phyloP scores from a whole-genome alignment of 2,888 invertebrate genomes.

The Protodeltote pygarga region DNA sequence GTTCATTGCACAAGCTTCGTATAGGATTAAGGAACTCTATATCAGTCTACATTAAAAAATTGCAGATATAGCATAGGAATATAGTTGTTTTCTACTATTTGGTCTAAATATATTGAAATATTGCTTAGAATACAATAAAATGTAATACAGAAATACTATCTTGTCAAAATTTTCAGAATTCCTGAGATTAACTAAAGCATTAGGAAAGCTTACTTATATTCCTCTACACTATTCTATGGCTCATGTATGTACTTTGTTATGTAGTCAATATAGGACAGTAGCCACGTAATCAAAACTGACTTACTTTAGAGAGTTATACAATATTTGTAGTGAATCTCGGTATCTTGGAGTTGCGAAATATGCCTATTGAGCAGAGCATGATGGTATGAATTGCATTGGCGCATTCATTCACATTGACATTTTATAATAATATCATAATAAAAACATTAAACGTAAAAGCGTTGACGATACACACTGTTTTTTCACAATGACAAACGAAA shows the following conservation, averaged over 20 bases:
- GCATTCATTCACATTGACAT: conserved; percentile 61
- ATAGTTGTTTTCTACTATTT: conserved; percentile 34
- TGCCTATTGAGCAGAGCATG: conserved; percentile 44
- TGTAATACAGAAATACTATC: conserved; percentile 12
- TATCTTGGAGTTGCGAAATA: conserved; percentile 35
- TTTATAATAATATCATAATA: conserved; percentile 46
- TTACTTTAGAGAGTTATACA: conserved; percentile 35
- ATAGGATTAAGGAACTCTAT: conserved; percentile 39
- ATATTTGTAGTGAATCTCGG: conserved; percentile 41
- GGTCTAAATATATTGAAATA: conserved; percentile 31
- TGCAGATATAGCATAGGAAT: conserved; percentile 29
- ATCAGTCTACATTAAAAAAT: conserved; percentile 32
- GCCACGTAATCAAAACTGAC: conserved; percentile 35
- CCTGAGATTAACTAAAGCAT: conserved; percentile 38
- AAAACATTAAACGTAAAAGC: conserved; percentile 57
- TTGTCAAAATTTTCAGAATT: conserved; percentile 11
- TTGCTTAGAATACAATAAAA: conserved; percentile 3
- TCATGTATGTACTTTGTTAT: conserved; percentile 18
- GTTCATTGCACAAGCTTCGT: conserved; percentile 47
- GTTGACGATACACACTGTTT: conserved; percentile 60
- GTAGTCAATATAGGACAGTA: conserved; percentile 16
- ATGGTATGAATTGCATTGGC: conserved; percentile 53
- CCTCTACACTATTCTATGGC: conserved; percentile 38
- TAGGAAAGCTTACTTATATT: conserved; percentile 30
- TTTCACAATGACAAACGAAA: conserved; percentile 54